These are phyloP conservation scores for Naso thynnoides DNA, from an alignment of 2,797 vertebrate genomes.

Conservation along the genomic window DNA sequence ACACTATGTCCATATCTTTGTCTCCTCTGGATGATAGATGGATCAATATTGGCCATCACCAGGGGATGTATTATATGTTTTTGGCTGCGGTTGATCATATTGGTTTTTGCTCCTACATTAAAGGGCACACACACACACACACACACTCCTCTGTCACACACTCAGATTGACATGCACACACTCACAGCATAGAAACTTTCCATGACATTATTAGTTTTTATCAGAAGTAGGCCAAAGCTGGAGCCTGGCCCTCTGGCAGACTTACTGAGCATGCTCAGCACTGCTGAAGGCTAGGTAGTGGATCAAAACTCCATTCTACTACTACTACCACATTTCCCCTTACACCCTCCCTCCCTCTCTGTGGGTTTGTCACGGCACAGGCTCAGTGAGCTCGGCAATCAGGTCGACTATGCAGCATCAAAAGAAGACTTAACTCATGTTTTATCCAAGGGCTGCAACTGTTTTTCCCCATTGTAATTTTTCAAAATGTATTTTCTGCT, in stretches of 20 bases:
- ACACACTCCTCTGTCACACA: conserved; percentile 37
- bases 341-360: conserved; percentile 3
- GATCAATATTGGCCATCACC: conserved; percentile 61
- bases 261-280: conserved; percentile 86
- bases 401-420: conserved; percentile 4
- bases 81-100: conserved; percentile 65
- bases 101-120: conserved; percentile 66
- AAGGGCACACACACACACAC: conserved; percentile 48
- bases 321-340: conserved; percentile 27
- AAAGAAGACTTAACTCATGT: not conserved
- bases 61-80: conserved; percentile 59
- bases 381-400: not conserved
- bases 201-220: conserved; percentile 77
- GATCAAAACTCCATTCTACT: conserved; percentile 62
- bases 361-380: not conserved
- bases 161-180: conserved; percentile 19
- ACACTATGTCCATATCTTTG: conserved; percentile 6
- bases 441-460: not conserved
- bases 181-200: conserved; percentile 60
- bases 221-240: conserved; percentile 88
- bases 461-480: not conserved
- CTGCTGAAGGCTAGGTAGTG: conserved; percentile 58
- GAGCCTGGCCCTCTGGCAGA: conserved; percentile 77
- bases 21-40: conserved; percentile 39
- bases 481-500: not conserved